Evolutionary conservation across 1,140 invertebrate species (phyloP).

Genomic region (Panagrolaimus sp.): DNA sequence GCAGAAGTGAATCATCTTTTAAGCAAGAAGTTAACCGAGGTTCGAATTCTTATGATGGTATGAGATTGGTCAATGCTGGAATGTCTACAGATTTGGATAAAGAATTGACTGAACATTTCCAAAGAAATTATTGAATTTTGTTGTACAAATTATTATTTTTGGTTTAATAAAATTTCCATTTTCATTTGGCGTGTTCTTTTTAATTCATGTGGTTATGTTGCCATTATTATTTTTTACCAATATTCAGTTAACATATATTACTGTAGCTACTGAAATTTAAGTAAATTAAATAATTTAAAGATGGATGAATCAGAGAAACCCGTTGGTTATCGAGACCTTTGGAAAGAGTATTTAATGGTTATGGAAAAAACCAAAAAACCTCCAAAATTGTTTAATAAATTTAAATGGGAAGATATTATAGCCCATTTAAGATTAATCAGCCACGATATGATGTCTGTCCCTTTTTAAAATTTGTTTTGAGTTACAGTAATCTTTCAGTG

Average conservation of each 20-base stretch:
- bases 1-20: no score
- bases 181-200: no score
- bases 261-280: no score
- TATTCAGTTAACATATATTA: no score
- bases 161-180: not conserved
- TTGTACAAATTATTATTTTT: not conserved
- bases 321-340: not conserved
- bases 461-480: not conserved
- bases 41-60: no score
- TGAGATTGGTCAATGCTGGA: not conserved
- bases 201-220: no score
- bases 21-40: no score
- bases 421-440: conserved; percentile 5
- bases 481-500: not conserved
- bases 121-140: not conserved
- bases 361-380: conserved; percentile 13
- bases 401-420: conserved; percentile 13
- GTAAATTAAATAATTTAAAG: no score
- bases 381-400: conserved; percentile 2
- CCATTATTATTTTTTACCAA: no score
- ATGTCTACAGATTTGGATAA: not conserved
- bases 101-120: not conserved
- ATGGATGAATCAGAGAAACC: not conserved
- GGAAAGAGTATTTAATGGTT: conserved; percentile 13
- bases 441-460: conserved; percentile 7